Conservation (phyloP, 2,888 invertebrate genomes). For the Apomyelois bistriatella region DNA sequence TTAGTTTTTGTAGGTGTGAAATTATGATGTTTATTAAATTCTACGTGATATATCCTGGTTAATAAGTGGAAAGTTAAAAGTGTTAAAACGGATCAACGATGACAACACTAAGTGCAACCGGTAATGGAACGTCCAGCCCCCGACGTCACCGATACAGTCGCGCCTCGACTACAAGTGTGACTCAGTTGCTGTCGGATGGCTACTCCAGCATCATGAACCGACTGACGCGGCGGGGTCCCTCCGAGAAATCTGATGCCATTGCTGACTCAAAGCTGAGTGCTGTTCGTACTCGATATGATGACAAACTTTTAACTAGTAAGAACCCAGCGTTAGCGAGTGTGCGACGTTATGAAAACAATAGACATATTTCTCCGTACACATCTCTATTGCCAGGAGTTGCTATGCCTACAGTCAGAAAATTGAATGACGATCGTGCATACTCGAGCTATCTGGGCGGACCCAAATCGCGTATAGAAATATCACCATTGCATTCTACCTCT, state of each 20-base stretch:
- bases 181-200: constrained; percentile 91
- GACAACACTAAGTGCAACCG: constrained; percentile 61
- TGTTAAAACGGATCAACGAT: constrained; percentile 36
- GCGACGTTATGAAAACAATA: constrained; percentile 67
- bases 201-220: constrained; percentile 92
- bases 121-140: constrained; percentile 66
- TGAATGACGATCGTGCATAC: constrained; percentile 63
- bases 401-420: constrained; percentile 45
- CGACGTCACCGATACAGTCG: constrained; percentile 87
- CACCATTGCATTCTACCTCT: constrained; percentile 62
- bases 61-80: constrained; percentile 45
- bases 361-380: constrained; percentile 63
- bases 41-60: constrained; percentile 62
- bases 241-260: constrained; percentile 81
- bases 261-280: constrained; percentile 53
- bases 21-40: constrained; percentile 57
- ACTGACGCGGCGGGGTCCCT: constrained; percentile 88
- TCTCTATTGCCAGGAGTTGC: constrained; percentile 49
- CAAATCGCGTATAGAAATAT: constrained; percentile 60
- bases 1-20: constrained; percentile 35
- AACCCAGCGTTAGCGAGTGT: constrained; percentile 58
- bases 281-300: constrained; percentile 62
- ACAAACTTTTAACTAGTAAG: constrained; percentile 58
- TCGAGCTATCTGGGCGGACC: constrained; percentile 61
- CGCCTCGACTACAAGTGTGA: constrained; percentile 89